phyloP scores from a whole-genome alignment of 2,888 invertebrate genomes.

The Cinara cedri region DNA sequence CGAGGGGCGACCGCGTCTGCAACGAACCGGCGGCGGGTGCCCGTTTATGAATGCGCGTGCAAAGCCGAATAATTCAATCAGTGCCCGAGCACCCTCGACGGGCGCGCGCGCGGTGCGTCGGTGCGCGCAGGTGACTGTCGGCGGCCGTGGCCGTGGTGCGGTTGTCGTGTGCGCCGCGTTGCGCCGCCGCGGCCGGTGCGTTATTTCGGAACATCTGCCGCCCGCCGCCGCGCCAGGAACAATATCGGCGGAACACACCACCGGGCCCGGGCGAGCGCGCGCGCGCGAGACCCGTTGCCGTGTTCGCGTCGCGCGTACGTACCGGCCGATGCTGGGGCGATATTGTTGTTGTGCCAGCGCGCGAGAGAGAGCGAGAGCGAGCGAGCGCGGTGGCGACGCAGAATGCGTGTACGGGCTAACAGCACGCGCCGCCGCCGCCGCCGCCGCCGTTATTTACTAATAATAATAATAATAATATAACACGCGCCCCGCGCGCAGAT shows the following conservation, averaged over 20 bases:
- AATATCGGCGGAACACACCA: background rate
- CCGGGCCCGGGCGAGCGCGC: too few relatives aligned
- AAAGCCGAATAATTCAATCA: slow-evolving; percentile 12
- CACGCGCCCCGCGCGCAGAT: slow-evolving; percentile 24
- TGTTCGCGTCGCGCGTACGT: too few relatives aligned
- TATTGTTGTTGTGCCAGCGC: background rate
- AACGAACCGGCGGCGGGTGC: background rate
- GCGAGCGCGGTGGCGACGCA: background rate
- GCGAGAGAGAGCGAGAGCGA: background rate
- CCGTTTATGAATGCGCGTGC: slow-evolving; percentile 18
- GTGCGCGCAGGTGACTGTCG: slow-evolving; percentile 2
- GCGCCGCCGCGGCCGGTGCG: background rate
- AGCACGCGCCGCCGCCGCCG: slow-evolving; percentile 31
- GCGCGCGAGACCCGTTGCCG: too few relatives aligned
- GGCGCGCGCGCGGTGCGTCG: background rate
- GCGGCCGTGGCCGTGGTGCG: background rate
- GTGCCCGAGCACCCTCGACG: background rate
- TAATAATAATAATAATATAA: slow-evolving; percentile 30
- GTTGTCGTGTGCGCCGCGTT: background rate
- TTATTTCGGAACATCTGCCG: background rate
- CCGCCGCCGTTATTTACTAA: slow-evolving; percentile 23
- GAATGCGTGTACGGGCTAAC: background rate
- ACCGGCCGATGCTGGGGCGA: too few relatives aligned
- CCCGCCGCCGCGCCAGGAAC: background rate
- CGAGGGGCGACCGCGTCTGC: too few relatives aligned